These are phyloP conservation scores for Ametastegia equiseti DNA, from an alignment of 2,888 invertebrate species.

Conservation along the genomic window DNA sequence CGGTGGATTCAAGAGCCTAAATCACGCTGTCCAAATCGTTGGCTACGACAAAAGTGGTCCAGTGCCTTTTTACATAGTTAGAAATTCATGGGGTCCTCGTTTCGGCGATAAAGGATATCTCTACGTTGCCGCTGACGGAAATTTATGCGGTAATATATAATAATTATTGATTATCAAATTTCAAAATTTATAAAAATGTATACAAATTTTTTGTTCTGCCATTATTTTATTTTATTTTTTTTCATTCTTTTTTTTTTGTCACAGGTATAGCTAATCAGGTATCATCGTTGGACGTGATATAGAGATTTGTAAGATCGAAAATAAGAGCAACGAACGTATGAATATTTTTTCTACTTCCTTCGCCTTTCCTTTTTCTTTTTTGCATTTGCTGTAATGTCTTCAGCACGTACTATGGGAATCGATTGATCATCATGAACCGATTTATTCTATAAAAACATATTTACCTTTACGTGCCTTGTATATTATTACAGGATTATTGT, in stretches of 20 bases:
- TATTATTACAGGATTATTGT: no score
- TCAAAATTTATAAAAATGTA: conserved; percentile 14
- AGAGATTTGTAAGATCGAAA: conserved; percentile 1
- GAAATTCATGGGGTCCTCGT: conserved; percentile 90
- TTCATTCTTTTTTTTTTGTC: conserved; percentile 50
- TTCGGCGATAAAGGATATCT: conserved; percentile 89
- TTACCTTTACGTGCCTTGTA: no score
- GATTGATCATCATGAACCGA: no score
- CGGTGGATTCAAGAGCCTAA: conserved; percentile 79
- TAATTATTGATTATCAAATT: neutral
- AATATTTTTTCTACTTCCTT: no score
- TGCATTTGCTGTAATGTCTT: no score
- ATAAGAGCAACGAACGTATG: neutral
- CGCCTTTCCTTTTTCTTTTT: no score
- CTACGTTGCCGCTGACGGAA: conserved; percentile 85
- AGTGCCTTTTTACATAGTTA: conserved; percentile 89
- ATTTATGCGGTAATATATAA: conserved; percentile 83
- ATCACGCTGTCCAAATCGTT: conserved; percentile 90
- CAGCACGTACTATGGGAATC: no score
- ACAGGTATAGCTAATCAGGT: conserved; percentile 83
- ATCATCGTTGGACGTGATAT: conserved; percentile 78
- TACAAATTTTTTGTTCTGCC: neutral
- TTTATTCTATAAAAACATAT: no score
- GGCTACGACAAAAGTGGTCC: conserved; percentile 87
- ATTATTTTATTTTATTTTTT: conserved; percentile 25